A percentile compares a stretch with the other conserved stretches of the same genome.
phyloP scores from a whole-genome alignment of 1,140 invertebrate genomes.

The Bombus polaris region DNA sequence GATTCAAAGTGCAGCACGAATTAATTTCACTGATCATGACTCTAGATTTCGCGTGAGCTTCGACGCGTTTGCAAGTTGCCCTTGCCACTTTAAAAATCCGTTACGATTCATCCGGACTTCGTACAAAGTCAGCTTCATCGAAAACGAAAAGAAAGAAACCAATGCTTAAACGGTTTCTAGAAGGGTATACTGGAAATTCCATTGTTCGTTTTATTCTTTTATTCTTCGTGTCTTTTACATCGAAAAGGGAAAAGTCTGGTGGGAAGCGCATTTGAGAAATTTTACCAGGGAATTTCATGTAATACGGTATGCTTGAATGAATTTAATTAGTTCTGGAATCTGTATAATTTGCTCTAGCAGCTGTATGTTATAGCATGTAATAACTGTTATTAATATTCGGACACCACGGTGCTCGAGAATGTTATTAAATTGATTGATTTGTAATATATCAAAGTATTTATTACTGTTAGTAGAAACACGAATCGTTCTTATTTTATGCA shows the following conservation, averaged over 20 bases:
- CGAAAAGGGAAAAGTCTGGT: not conserved
- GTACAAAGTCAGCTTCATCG: not conserved
- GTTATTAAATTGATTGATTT: too few relatives aligned
- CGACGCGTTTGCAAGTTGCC: not conserved
- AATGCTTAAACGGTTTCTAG: not conserved
- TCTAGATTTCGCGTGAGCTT: not conserved
- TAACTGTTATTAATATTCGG: too few relatives aligned
- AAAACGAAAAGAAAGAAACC: not conserved
- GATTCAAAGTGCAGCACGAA: not conserved
- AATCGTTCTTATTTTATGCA: too few relatives aligned
- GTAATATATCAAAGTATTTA: too few relatives aligned
- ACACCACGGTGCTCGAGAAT: too few relatives aligned
- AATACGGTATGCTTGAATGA: too few relatives aligned
- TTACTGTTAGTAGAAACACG: too few relatives aligned
- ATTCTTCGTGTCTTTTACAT: not conserved
- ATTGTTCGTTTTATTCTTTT: not conserved
- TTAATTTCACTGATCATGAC: not conserved
- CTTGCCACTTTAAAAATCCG: not conserved
- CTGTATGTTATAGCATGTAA: too few relatives aligned
- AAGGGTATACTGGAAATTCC: not conserved
- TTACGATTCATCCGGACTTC: not conserved
- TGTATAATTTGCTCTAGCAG: too few relatives aligned
- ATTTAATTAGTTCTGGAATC: too few relatives aligned
- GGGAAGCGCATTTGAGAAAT: not conserved
- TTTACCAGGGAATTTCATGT: not conserved